phyloP scores from a whole-genome alignment of 2,113 vertebrate species.

The Mystacornis crossleyi region DNA sequence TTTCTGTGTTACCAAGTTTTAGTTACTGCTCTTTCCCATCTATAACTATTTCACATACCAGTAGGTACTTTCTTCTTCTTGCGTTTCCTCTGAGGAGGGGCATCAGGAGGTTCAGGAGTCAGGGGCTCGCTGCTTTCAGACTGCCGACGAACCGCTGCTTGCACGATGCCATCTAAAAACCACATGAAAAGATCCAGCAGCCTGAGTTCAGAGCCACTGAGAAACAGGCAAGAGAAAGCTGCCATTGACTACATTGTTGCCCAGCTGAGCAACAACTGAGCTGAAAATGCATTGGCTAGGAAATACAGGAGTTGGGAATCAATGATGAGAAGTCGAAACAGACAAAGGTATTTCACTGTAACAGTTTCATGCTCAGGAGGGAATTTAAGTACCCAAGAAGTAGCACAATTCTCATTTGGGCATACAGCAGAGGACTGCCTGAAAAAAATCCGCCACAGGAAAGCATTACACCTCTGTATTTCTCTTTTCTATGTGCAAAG shows the following conservation, averaged over 20 bases:
- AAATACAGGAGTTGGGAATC: not conserved
- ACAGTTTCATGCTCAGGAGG: not conserved
- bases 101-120: conserved; percentile 68
- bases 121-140: conserved; percentile 77
- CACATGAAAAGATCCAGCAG: not conserved
- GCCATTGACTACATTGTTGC: not conserved
- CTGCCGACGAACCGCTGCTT: conserved; percentile 65
- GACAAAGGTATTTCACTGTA: not conserved
- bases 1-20: not conserved
- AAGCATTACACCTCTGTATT: not conserved
- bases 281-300: not conserved
- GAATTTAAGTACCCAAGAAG: not conserved
- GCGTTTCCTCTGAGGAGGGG: conserved; percentile 76
- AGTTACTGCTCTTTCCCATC: not conserved
- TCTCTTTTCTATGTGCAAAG: not conserved
- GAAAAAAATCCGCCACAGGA: not conserved
- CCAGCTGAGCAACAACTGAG: not conserved
- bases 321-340: not conserved
- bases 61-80: conserved; percentile 83
- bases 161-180: conserved; percentile 75
- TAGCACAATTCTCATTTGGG: not conserved
- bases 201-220: not conserved
- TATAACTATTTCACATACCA: conserved; percentile 49
- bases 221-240: not conserved
- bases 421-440: not conserved